Percentiles rank a stretch among this genome's conserved stretches.
Evolutionary conservation across 2,797 vertebrate genomes (phyloP).

Genomic region (Pogoniulus pusillus): DNA sequence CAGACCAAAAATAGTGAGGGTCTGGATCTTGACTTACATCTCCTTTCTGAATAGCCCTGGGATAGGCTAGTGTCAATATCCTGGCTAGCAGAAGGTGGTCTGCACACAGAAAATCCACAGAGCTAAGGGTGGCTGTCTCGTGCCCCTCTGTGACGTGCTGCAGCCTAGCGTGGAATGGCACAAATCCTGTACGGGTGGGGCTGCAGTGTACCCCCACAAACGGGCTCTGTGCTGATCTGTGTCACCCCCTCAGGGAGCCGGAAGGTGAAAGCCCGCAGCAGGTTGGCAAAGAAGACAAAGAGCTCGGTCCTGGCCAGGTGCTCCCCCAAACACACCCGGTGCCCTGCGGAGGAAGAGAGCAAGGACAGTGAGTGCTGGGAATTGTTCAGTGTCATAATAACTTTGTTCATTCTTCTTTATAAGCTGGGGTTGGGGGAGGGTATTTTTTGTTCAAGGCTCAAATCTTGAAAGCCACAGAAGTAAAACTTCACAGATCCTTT

Average conservation of each 20-base stretch:
- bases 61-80: not conserved
- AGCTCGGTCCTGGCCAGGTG: slow-evolving; percentile 45
- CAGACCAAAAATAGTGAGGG: not conserved
- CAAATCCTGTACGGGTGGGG: slow-evolving; percentile 44
- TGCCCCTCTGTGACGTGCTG: not conserved
- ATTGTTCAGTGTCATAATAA: not conserved
- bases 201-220: not conserved
- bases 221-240: not conserved
- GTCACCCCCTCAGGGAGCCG: not conserved
- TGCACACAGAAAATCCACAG: not conserved
- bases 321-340: slow-evolving; percentile 66
- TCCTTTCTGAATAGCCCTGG: not conserved
- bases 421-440: not conserved
- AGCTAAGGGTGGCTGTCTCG: not conserved
- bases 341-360: slow-evolving; percentile 39
- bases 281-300: slow-evolving; percentile 68
- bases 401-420: not conserved
- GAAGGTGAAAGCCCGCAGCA: slow-evolving; percentile 62
- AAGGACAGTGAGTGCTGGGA: not conserved
- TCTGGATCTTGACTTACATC: not conserved
- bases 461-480: not conserved
- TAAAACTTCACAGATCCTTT: not conserved
- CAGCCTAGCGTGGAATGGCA: slow-evolving; percentile 38
- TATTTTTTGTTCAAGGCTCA: not conserved
- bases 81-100: not conserved